phyloP scores from a whole-genome alignment of 2,113 vertebrate species.

The Brachionichthys hirsutus region DNA sequence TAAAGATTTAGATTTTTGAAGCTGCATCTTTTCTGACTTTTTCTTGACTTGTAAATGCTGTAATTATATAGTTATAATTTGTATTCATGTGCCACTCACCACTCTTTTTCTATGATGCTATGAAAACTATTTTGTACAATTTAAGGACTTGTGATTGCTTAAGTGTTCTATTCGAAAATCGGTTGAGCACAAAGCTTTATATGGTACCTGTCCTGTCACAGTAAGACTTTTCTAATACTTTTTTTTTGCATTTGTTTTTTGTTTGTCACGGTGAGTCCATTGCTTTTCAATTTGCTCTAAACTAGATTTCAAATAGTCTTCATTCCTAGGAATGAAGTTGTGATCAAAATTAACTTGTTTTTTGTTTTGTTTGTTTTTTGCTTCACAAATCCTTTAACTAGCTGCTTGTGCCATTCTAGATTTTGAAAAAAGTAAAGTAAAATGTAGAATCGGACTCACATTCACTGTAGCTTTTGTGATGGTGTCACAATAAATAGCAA shows the following conservation, averaged over 20 bases:
- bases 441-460: conserved; percentile 31
- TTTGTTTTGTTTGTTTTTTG: not conserved
- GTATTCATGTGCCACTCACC: conserved; percentile 77
- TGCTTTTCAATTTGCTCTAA: conserved; percentile 50
- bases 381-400: conserved; percentile 40
- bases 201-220: conserved; percentile 27
- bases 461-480: conserved; percentile 28
- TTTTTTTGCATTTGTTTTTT: not conserved
- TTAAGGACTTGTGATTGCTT: conserved; percentile 48
- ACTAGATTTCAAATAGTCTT: conserved; percentile 58
- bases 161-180: conserved; percentile 34
- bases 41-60: conserved; percentile 80
- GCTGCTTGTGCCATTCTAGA: conserved; percentile 37
- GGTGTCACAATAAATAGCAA: conserved; percentile 46
- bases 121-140: conserved; percentile 68
- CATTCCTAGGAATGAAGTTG: conserved; percentile 48
- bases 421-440: conserved; percentile 12
- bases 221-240: conserved; percentile 23
- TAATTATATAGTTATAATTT: conserved; percentile 76
- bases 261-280: conserved; percentile 11
- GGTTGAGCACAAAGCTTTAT: conserved; percentile 55
- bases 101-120: conserved; percentile 65
- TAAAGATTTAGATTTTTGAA: conserved; percentile 54
- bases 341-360: conserved; percentile 64
- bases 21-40: conserved; percentile 53